These are phyloP conservation scores for Mycteria americana DNA, from an alignment of 2,797 vertebrate genomes.

Conservation along the genomic window DNA sequence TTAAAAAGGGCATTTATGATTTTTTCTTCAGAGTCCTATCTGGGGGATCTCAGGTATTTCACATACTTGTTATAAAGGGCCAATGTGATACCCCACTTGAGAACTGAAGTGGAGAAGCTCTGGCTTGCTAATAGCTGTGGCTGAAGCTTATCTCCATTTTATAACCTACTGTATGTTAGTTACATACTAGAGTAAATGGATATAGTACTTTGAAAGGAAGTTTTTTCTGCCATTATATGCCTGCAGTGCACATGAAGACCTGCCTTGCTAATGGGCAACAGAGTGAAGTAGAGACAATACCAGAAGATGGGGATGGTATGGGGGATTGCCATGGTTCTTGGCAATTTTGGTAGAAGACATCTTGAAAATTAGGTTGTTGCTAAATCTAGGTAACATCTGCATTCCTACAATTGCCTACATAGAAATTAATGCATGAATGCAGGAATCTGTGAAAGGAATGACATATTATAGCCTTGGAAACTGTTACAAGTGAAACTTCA, in stretches of 20 bases:
- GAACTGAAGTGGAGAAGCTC: neutral
- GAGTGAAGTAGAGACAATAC: neutral
- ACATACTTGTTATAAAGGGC: neutral
- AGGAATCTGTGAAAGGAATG: neutral
- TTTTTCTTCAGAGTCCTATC: neutral
- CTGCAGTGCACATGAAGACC: neutral
- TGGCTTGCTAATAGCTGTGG: neutral
- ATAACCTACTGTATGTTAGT: neutral
- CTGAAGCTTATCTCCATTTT: neutral
- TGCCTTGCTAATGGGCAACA: neutral
- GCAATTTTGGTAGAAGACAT: neutral
- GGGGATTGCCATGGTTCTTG: neutral
- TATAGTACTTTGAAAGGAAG: neutral
- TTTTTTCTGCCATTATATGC: neutral
- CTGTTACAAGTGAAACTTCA: neutral
- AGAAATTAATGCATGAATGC: neutral
- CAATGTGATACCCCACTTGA: neutral
- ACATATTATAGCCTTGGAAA: neutral
- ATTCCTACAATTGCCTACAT: neutral
- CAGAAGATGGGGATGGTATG: neutral
- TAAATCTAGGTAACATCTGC: neutral
- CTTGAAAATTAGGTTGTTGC: neutral
- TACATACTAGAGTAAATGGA: neutral
- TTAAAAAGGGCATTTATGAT: neutral
- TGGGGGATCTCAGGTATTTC: neutral